Evolutionary conservation across 2,113 vertebrate genomes (phyloP), one percentile per base, ranked within the genome.

Genomic region (Antechinus flavipes): DNA sequence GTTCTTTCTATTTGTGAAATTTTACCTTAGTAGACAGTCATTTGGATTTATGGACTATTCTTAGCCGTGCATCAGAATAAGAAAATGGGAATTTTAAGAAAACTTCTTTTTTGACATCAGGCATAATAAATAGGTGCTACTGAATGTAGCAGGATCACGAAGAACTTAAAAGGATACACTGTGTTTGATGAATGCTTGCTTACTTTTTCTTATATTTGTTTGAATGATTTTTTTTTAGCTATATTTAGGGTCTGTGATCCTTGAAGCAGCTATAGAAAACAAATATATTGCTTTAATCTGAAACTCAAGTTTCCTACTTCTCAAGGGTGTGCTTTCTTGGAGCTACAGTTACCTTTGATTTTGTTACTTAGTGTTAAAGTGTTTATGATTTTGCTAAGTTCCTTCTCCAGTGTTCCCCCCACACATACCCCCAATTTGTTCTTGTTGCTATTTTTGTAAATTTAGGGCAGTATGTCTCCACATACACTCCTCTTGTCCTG

Each of bases 341-440:
- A 93, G 94, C 90, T 93, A 47, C 90, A 91, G 93, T 97, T 97
- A 91, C 91, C 91, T 90, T 53, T 96, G 90, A 97, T 68, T 97
- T 95, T 91, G 95, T 94, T 97, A 35, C 93, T 94, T 76, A 56
- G 92, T 53, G 94, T 91, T 25, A 2, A 91, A 56, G 0, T 93
- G 94, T 68, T 95, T 97, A 89, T 96, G 97, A 96, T 97, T 92
- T 52, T 52, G 90, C 27, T 7, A n/a, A 84, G 19, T 84, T 84
- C n/a, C 68, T 84, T 84, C 68, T 84, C n/a, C n/a, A 84, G 16
- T 23, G n/a, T 84, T 84, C 42, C 93, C 27, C 1, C 68, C 0
- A 49, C 0, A 49, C 90, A 58, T 3, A 50, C 56, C 93, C 68
- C 91, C 47, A 25, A 27, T 25, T 22, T 42, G 97, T 93, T 53